Evolutionary conservation across 1,140 invertebrate genomes (phyloP), one percentile per base, ranked within the genome.

Genomic region (Hyposmocoma kahamanoa): DNA sequence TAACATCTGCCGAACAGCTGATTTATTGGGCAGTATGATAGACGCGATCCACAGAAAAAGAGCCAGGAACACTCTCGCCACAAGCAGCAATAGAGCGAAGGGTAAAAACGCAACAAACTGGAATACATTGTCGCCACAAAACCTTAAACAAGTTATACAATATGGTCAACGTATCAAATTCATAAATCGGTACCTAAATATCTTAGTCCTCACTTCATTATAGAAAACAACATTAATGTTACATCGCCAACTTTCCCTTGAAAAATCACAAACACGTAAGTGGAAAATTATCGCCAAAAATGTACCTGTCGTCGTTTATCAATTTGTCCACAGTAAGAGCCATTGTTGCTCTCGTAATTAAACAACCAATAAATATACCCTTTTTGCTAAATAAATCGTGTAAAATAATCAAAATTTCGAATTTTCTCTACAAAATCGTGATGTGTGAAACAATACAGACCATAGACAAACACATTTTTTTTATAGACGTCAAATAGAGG

Each of bases 21-120:
- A 86, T 60, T 86, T 86, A 62, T 89, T 86, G 34, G 88, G 87
- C 52, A 89, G 70, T 59, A 88, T 63, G 46, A 87, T 85, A 17
- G 86, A 84, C 24, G 87, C 74, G 28, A 89, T 64, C 73, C 88
- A 87, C 39, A 89, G 65, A 55, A 86, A 53, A 45, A 89, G 62
- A 19, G 76, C 86, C 47, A 89, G 50, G 34, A 87, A 53, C 47
- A 77, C 62, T 58, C 89, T 75, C 46, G 88, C 54, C 26, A 78
- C 36, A 62, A 87, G 69, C 22, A 90, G 66, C 21, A 88, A 39
- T 39, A 88, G 48, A 42, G 88, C 89, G 63, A 90, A 60, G 20
- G 89, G 89, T 56, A 87, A 61, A 70, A 88, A 90, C 49, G 88
- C 59, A 3, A 89, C 47, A 54, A 88, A 81, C 50, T 84, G 82